A percentile compares a stretch with the other conserved stretches of the same genome.
Conservation (phyloP, 2,888 invertebrate species). For the Spialia ferax region DNA sequence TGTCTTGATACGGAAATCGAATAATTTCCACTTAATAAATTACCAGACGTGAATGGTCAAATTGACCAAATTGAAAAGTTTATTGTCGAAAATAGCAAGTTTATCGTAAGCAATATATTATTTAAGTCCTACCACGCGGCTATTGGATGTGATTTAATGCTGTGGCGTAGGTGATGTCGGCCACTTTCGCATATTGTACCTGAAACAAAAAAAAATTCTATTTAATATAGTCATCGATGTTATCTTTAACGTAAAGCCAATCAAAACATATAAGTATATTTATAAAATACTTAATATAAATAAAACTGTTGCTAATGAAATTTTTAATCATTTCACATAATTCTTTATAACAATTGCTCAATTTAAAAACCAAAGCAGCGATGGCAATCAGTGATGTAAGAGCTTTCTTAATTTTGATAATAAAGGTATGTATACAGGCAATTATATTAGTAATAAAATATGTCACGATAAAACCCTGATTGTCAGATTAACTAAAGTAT, state of each 20-base stretch:
- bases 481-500: conserved; percentile 47
- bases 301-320: background rate
- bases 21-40: conserved; percentile 55
- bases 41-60: conserved; percentile 33
- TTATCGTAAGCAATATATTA: conserved; percentile 25
- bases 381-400: conserved; percentile 58
- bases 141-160: conserved; percentile 45
- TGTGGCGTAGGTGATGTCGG: conserved; percentile 28
- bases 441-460: conserved; percentile 41
- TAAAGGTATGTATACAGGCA: conserved; percentile 43
- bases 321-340: background rate
- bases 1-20: conserved; percentile 51
- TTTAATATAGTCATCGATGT: background rate
- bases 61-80: conserved; percentile 31
- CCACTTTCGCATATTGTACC: conserved; percentile 50
- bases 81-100: conserved; percentile 30
- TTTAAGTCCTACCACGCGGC: conserved; percentile 25
- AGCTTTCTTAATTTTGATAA: conserved; percentile 61
- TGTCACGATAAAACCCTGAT: conserved; percentile 41
- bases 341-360: background rate
- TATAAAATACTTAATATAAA: background rate
- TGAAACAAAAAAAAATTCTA: conserved; percentile 58
- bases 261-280: background rate
- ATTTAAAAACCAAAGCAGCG: conserved; percentile 40
- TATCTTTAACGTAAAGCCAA: background rate